Percentiles rank a stretch among this genome's conserved stretches.
Evolutionary conservation across 2,113 vertebrate species (phyloP).

Genomic region (Trachemys scripta): DNA sequence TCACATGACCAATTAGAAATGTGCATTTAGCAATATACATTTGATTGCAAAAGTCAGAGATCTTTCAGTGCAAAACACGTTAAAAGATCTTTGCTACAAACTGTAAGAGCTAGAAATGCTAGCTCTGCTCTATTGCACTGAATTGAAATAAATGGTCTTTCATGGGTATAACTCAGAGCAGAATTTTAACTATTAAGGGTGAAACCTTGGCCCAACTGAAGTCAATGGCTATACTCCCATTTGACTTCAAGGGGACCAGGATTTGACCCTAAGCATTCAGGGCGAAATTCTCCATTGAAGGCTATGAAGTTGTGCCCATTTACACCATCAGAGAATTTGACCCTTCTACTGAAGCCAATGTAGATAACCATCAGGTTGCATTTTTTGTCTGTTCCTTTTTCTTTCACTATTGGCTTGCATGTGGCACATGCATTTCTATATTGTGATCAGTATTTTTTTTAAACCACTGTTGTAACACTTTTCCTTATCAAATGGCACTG

Average conservation of each 20-base stretch:
- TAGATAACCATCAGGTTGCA: conserved; percentile 6
- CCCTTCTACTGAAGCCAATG: conserved; percentile 16
- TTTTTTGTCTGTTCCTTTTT: background rate
- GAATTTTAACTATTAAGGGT: conserved; percentile 14
- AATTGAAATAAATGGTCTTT: background rate
- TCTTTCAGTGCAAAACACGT: background rate
- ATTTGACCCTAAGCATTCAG: background rate
- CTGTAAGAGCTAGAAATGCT: background rate
- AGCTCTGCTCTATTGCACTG: conserved; percentile 40
- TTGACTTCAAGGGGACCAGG: background rate
- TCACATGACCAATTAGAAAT: background rate
- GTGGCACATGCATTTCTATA: conserved; percentile 26
- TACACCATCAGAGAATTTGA: background rate
- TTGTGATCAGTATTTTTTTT: conserved; percentile 1
- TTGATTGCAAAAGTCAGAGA: conserved; percentile 3
- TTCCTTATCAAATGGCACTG: conserved; percentile 30
- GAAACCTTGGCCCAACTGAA: background rate
- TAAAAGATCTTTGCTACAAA: background rate
- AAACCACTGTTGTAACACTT: background rate
- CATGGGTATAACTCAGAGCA: conserved; percentile 1
- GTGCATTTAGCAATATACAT: background rate
- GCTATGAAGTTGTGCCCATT: background rate
- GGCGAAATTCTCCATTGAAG: background rate
- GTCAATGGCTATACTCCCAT: background rate
- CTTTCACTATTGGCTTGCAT: background rate